A percentile compares a stretch with the other conserved stretches of the same genome.
phyloP scores from a whole-genome alignment of 2,888 invertebrate species.

The Strigamia maritima region DNA sequence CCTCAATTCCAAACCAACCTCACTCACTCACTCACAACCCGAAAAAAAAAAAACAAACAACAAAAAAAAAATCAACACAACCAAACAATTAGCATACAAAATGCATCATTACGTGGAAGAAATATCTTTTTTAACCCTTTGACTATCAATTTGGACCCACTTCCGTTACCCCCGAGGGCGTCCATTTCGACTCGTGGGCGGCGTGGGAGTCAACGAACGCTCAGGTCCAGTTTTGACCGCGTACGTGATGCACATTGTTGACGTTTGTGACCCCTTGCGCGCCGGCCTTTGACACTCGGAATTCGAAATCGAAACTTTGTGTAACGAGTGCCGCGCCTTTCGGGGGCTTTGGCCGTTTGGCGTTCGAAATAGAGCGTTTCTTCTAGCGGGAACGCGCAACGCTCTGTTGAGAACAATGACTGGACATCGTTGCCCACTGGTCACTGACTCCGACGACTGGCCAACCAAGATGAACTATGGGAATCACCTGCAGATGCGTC shows the following conservation, averaged over 20 bases:
- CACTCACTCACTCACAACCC: too few relatives aligned
- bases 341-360: slow-evolving; percentile 4
- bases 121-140: not conserved
- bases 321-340: not conserved
- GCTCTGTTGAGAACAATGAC: not conserved
- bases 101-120: not conserved
- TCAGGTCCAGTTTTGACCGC: not conserved
- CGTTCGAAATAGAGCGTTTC: not conserved
- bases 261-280: not conserved
- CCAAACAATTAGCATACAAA: not conserved
- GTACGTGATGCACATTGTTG: not conserved
- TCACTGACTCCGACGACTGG: slow-evolving; percentile 4
- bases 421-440: not conserved
- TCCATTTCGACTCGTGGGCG: not conserved
- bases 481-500: not conserved
- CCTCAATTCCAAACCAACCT: not conserved
- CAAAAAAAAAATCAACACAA: not conserved
- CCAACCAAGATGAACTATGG: not conserved
- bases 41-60: not conserved
- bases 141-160: not conserved
- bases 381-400: slow-evolving; percentile 4
- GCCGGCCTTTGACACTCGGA: not conserved
- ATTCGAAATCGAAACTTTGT: not conserved
- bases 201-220: slow-evolving; percentile 4
- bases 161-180: not conserved